These are phyloP conservation scores for Euschistus heros DNA, from an alignment of 1,140 invertebrate genomes.

Conservation along the genomic window DNA sequence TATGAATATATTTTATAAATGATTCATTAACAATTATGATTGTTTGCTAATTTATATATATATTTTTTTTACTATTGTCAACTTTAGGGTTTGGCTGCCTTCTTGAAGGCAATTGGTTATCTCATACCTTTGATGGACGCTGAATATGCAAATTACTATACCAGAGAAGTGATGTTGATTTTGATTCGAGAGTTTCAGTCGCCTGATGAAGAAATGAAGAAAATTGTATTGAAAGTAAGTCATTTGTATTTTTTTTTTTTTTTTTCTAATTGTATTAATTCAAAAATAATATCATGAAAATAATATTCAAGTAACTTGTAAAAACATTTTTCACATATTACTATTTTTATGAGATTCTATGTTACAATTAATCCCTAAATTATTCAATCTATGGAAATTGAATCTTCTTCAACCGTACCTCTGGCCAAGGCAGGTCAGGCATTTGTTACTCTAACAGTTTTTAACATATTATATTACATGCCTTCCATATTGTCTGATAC, in stretches of 20 bases:
- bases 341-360: too few relatives aligned
- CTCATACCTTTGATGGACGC: slow-evolving; percentile 99
- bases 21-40: not conserved
- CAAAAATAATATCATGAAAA: not conserved
- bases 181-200: slow-evolving; percentile 98
- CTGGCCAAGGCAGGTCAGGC: too few relatives aligned
- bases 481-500: too few relatives aligned
- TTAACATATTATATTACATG: too few relatives aligned
- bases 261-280: too few relatives aligned
- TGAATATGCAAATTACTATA: slow-evolving; percentile 99
- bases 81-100: slow-evolving; percentile 80
- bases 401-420: too few relatives aligned
- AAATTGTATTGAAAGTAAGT: slow-evolving; percentile 92
- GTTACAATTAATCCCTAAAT: too few relatives aligned
- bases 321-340: too few relatives aligned
- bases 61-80: not conserved
- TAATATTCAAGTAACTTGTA: too few relatives aligned
- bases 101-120: slow-evolving; percentile 98
- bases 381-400: too few relatives aligned
- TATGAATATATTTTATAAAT: not conserved
- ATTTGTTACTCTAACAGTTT: too few relatives aligned
- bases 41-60: not conserved
- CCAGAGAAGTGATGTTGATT: slow-evolving; percentile 99
- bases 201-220: slow-evolving; percentile 99
- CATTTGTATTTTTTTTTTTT: not conserved